A percentile compares a stretch with the other conserved stretches of the same genome.
phyloP scores from a whole-genome alignment of 2,113 vertebrate genomes.

The Romanogobio albipinnatus region DNA sequence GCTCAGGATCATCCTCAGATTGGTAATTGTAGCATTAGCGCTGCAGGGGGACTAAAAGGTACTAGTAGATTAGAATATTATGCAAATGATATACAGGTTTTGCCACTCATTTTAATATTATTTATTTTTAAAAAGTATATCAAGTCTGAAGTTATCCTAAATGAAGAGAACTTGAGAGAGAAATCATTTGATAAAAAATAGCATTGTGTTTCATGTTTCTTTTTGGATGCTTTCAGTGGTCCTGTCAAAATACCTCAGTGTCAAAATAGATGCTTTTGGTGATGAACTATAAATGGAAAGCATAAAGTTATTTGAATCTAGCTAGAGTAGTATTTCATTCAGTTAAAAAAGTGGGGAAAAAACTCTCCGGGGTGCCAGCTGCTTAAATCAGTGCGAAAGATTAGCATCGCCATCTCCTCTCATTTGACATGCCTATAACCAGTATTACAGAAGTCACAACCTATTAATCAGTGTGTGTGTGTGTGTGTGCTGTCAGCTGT shows the following conservation, averaged over 20 bases:
- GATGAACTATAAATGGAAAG: neutral
- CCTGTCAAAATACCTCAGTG: neutral
- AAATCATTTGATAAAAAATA: neutral
- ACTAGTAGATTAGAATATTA: neutral
- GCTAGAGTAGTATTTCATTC: neutral
- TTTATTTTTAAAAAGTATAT: neutral
- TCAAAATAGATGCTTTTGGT: neutral
- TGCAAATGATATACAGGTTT: constrained; percentile 6
- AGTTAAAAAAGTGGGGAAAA: neutral
- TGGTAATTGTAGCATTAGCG: constrained; percentile 8
- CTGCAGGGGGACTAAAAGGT: neutral
- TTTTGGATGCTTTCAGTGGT: neutral
- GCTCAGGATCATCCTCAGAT: neutral
- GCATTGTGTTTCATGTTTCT: neutral
- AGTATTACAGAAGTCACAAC: constrained; percentile 80
- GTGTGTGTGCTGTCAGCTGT: too few relatives aligned
- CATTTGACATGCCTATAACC: constrained; percentile 77
- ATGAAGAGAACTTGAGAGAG: neutral
- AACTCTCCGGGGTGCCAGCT: constrained; percentile 57
- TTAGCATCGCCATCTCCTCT: constrained; percentile 74
- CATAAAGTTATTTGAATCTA: neutral
- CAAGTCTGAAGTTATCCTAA: neutral
- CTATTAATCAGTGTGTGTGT: constrained; percentile 76
- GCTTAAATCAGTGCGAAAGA: constrained; percentile 72
- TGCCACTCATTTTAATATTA: neutral